These are phyloP conservation scores for Conopomorpha cramerella DNA, from an alignment of 1,140 invertebrate genomes.

Conservation along the genomic window DNA sequence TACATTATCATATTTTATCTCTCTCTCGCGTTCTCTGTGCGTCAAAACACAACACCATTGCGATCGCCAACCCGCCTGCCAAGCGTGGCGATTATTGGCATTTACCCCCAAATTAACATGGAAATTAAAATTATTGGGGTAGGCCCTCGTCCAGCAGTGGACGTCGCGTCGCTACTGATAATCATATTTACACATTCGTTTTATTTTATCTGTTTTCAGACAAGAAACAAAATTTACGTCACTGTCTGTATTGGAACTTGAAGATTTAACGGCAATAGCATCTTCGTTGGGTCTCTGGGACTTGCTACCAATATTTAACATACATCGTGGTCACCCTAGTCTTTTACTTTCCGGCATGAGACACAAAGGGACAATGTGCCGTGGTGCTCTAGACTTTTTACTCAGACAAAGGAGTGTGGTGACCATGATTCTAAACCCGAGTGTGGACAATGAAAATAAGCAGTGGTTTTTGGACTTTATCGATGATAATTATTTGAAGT, in stretches of 20 bases:
- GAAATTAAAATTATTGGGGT: too few species aligned
- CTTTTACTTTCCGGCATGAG: conserved; percentile 28
- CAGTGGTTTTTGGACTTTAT: conserved; percentile 45
- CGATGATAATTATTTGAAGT: conserved; percentile 26
- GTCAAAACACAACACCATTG: too few species aligned
- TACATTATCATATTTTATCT: too few species aligned
- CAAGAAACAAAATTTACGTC: conserved; percentile 26
- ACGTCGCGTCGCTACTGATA: too few species aligned
- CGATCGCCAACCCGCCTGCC: too few species aligned
- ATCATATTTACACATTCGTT: too few species aligned
- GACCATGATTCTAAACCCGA: conserved; percentile 30
- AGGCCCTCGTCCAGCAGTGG: too few species aligned
- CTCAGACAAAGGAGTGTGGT: conserved; percentile 24
- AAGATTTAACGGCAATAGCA: conserved; percentile 26
- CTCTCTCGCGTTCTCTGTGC: too few species aligned
- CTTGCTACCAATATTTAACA: conserved; percentile 32
- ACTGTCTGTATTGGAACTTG: conserved; percentile 19
- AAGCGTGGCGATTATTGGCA: too few species aligned
- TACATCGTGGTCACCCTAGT: conserved; percentile 24
- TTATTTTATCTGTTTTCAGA: too few species aligned
- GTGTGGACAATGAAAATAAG: conserved; percentile 37
- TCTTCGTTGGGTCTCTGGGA: conserved; percentile 37
- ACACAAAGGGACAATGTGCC: conserved; percentile 21
- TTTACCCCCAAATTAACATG: too few species aligned
- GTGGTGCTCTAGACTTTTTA: conserved; percentile 29